Percentiles rank a stretch among this genome's conserved stretches.
Evolutionary conservation across 2,113 vertebrate species (phyloP).

Genomic region (Periophthalmodon schlosseri): DNA sequence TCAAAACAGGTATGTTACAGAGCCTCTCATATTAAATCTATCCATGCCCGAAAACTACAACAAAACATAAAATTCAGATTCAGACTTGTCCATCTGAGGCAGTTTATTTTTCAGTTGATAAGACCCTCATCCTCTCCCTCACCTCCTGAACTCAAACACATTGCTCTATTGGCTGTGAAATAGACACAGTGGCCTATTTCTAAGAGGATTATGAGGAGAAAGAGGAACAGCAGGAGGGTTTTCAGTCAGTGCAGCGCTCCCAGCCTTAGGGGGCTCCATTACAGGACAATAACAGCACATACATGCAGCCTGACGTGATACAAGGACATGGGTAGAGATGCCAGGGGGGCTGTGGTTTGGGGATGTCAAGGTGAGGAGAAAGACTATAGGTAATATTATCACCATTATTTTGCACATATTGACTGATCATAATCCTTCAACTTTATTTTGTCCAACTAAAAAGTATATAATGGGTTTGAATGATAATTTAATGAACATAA

Average conservation of each 20-base stretch:
- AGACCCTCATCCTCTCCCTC: constrained; percentile 38
- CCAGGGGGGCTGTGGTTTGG: not conserved
- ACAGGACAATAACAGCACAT: constrained; percentile 46
- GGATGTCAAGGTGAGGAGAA: not conserved
- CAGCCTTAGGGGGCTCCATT: constrained; percentile 45
- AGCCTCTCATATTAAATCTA: too few relatives aligned
- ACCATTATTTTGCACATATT: not conserved
- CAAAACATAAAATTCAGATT: not conserved
- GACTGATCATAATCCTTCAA: not conserved
- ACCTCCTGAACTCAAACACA: constrained; percentile 55
- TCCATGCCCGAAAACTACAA: not conserved
- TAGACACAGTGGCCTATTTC: constrained; percentile 76
- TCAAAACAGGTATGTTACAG: too few relatives aligned
- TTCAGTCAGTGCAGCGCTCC: constrained; percentile 47
- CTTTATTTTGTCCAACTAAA: constrained; percentile 6
- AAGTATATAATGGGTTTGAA: not conserved
- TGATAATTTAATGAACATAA: not conserved
- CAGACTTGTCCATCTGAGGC: not conserved
- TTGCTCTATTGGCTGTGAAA: constrained; percentile 77
- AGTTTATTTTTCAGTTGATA: not conserved
- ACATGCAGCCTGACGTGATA: constrained; percentile 44
- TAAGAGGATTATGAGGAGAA: constrained; percentile 74
- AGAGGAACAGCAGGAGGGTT: constrained; percentile 57
- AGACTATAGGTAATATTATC: not conserved
- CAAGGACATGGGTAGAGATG: not conserved